Base-by-base conservation (phyloP, 2,888 invertebrate genomes). In the Euzophera pinguis region DNA sequence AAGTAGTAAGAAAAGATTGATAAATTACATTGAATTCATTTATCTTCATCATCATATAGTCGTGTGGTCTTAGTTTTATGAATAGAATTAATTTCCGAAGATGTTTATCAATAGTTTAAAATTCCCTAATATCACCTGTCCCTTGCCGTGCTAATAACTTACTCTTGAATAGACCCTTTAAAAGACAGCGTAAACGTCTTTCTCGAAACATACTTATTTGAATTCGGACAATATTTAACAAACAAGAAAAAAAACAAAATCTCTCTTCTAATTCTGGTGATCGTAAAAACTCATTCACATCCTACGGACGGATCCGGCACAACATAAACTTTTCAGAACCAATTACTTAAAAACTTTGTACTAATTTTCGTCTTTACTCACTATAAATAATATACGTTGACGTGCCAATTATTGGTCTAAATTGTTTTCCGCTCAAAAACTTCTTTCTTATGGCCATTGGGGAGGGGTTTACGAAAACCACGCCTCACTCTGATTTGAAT, bases 331-430 rank as follows among this genome's bases (percentile, higher is more conserved):
- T 84, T 76, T 90, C 89, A 83, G 63, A 80, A 75, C 76, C 86
- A 87, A 89, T 90, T 87, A 89, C 75, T 65, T 69, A 69, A 77
- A 73, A 73, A 77, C 67, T 85, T 81, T 75, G 76, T 88, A 65
- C 80, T 81, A 71, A 87, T 89, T 89, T 84, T 73, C 80, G 68
- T 69, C 68, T 69, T 64, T 63, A 69, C 70, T 37, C 58, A 62
- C 77, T 78, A 86, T 86, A 84, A 89, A 88, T 89, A 89, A 85
- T 86, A 72, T 63, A 75, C 70, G 78, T 76, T 82, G 88, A 89
- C 87, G 75, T 75, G 81, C 84, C 87, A 87, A 87, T 90, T 86
- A 88, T 85, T 81, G 73, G 73, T 73, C 69, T 62, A 77, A 80
- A 82, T 75, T 76, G 73, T 71, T 85, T 81, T 74, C 78, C 76